phyloP scores from a whole-genome alignment of 2,888 invertebrate genomes.

The Eremobia ochroleuca region DNA sequence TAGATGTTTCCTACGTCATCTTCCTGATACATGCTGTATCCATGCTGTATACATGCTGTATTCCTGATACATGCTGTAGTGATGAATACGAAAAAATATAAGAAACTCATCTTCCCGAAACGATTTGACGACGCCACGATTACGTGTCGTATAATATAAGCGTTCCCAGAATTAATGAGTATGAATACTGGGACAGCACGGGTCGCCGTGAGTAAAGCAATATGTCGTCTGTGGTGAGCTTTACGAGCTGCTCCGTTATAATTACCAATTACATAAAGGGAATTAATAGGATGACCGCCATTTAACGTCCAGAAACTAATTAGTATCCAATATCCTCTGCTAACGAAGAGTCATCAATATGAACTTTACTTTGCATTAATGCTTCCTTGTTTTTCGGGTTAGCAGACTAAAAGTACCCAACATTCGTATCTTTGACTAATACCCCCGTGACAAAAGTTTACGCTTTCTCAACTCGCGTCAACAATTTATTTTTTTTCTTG shows the following conservation, averaged over 20 bases:
- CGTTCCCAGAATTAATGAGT: slow-evolving; percentile 71
- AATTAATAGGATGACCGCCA: slow-evolving; percentile 24
- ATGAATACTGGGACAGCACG: slow-evolving; percentile 72
- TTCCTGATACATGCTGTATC: not conserved
- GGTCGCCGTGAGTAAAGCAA: slow-evolving; percentile 65
- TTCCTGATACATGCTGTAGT: not conserved
- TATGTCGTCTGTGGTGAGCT: slow-evolving; percentile 67
- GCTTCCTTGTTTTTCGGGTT: not conserved
- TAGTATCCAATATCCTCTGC: slow-evolving; percentile 9
- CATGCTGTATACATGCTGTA: not conserved
- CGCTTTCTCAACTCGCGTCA: no score
- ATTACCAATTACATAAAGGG: slow-evolving; percentile 72
- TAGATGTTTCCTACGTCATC: not conserved
- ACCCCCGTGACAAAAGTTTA: not conserved
- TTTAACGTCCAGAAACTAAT: slow-evolving; percentile 9
- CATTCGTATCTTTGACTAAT: not conserved
- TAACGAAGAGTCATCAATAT: not conserved
- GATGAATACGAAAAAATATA: not conserved
- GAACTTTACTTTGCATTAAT: not conserved
- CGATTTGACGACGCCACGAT: slow-evolving; percentile 29
- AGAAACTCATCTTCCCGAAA: not conserved
- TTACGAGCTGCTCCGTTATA: slow-evolving; percentile 72
- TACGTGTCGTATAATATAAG: slow-evolving; percentile 57
- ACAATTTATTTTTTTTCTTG: no score
- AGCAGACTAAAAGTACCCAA: not conserved